Conservation (phyloP, 2,888 invertebrate species). For the Eutolmus rufibarbis region DNA sequence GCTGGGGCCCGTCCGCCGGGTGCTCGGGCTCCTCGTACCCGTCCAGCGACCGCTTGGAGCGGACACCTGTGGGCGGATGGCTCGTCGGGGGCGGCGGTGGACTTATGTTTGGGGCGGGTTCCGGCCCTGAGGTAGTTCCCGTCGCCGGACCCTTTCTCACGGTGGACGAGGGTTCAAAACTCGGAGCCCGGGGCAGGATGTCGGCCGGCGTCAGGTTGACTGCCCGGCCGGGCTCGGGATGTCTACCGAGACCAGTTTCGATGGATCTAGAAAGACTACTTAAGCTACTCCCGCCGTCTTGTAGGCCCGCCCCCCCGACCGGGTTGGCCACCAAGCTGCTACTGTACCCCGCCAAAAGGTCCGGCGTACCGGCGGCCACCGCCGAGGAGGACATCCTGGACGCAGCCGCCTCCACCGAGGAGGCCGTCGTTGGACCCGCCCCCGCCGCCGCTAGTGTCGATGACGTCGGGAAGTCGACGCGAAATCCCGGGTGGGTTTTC, state of each 20-base stretch:
- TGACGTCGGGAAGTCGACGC: slow-evolving; percentile 66
- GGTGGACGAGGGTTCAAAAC: neutral
- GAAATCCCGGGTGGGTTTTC: slow-evolving; percentile 90
- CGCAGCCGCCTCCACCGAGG: slow-evolving; percentile 26
- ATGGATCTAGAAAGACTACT: neutral
- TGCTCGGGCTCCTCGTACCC: neutral
- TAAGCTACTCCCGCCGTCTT: neutral
- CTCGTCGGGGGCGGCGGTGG: neutral
- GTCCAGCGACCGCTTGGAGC: neutral
- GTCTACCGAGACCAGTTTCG: neutral
- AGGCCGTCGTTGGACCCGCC: slow-evolving; percentile 51
- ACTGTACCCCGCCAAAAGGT: neutral
- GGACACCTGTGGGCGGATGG: neutral
- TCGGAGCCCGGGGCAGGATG: neutral
- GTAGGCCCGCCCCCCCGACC: neutral
- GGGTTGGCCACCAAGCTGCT: neutral
- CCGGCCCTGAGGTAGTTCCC: slow-evolving; percentile 2
- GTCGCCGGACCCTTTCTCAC: neutral
- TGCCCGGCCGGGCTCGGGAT: neutral
- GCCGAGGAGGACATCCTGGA: slow-evolving; percentile 27
- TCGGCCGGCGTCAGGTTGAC: neutral
- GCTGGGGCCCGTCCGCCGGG: slow-evolving; percentile 49
- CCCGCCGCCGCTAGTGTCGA: slow-evolving; percentile 46
- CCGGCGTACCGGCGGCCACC: slow-evolving; percentile 44
- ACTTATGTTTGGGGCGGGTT: neutral